These are phyloP conservation scores for Stictocephala bisonia DNA, from an alignment of 2,888 invertebrate species.

Conservation along the genomic window DNA sequence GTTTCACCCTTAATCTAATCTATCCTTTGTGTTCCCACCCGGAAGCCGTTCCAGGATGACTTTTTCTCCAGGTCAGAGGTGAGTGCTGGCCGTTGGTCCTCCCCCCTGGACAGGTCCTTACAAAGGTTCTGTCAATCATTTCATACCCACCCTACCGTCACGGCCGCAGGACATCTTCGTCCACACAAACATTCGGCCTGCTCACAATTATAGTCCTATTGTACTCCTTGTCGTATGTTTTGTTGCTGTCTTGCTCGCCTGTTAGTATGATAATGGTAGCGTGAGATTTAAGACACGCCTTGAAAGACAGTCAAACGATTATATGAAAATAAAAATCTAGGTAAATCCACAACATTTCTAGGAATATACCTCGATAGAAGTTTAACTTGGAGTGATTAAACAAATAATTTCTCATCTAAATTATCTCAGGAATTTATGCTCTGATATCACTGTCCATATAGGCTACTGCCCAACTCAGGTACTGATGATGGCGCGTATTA, in stretches of 20 bases:
- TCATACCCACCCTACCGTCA: not conserved
- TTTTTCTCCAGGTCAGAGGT: conserved; percentile 29
- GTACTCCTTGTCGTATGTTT: not conserved
- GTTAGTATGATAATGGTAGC: too few relatives aligned
- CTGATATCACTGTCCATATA: too few relatives aligned
- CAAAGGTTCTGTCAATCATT: conserved; percentile 27
- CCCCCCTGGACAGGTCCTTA: not conserved
- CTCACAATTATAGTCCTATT: conserved; percentile 14
- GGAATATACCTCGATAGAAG: too few relatives aligned
- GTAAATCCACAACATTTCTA: too few relatives aligned
- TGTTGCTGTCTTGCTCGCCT: not conserved
- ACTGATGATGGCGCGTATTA: too few relatives aligned
- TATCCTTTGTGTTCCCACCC: conserved; percentile 42
- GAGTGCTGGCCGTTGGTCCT: conserved; percentile 15
- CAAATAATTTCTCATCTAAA: too few relatives aligned
- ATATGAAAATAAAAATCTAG: too few relatives aligned
- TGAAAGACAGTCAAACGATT: too few relatives aligned
- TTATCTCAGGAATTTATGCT: too few relatives aligned
- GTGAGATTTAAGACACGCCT: too few relatives aligned
- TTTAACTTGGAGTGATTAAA: too few relatives aligned
- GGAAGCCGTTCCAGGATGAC: conserved; percentile 24
- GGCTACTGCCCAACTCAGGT: too few relatives aligned
- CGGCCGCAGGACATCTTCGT: not conserved
- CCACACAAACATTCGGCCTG: not conserved
- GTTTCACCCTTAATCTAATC: conserved; percentile 33